phyloP scores from a whole-genome alignment of 2,113 vertebrate genomes.

The Nycticorax nycticorax region DNA sequence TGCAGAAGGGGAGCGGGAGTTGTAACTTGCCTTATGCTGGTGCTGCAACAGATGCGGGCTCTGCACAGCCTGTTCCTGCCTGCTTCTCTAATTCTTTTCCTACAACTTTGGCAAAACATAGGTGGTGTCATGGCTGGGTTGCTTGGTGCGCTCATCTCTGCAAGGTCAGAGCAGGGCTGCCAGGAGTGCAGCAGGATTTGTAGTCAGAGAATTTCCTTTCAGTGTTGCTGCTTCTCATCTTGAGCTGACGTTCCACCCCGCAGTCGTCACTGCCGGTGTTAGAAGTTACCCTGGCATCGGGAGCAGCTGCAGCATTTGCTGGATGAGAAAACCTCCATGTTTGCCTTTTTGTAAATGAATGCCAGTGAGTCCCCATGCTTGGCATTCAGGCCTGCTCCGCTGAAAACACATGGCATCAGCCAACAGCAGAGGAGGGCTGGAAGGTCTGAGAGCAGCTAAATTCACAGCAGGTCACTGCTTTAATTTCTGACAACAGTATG shows the following conservation, averaged over 20 bases:
- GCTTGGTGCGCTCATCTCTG: neutral
- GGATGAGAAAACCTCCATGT: neutral
- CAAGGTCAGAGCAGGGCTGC: neutral
- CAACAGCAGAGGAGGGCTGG: neutral
- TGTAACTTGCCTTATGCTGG: neutral
- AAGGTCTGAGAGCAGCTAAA: neutral
- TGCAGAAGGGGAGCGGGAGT: neutral
- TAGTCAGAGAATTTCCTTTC: neutral
- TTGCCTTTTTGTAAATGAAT: neutral
- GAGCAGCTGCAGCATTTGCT: conserved; percentile 37
- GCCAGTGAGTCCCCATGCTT: neutral
- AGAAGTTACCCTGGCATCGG: neutral
- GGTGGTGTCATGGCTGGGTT: neutral
- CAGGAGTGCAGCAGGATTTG: neutral
- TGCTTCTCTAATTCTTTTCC: neutral
- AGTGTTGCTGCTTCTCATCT: neutral
- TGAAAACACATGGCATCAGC: neutral
- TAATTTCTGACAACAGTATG: neutral
- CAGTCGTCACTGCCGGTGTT: neutral
- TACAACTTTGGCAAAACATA: neutral
- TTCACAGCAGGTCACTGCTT: neutral
- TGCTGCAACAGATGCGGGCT: neutral
- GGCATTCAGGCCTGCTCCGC: neutral
- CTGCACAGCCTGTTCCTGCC: neutral
- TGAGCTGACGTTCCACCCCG: neutral